Base-by-base conservation (phyloP, 2,113 vertebrate genomes). In the Eclectus roratus region DNA sequence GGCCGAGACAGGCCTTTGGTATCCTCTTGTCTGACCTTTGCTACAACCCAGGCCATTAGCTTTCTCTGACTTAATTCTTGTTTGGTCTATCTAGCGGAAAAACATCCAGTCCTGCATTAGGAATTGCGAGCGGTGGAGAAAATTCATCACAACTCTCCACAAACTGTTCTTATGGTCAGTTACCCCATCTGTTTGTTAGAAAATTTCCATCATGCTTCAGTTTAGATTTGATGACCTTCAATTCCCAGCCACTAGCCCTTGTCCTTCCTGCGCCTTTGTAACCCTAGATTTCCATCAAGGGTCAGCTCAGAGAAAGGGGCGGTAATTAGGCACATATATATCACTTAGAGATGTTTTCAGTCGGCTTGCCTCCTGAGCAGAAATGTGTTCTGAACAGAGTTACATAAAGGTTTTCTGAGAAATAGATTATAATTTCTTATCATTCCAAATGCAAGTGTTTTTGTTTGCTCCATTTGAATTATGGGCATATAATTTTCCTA, bases 41-140 rank as follows among this genome's bases (percentile, higher is more conserved):
- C 63, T 82, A 85, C 73, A 94, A 58, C 58, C 21, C n/a, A 88
- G 91, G 89, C 78, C 93, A 88, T 93, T 94, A 94, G 49, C 91
- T 95, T 91, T 89, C 84, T 93, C 74, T 82, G 81, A 87, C 41
- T 96, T 92, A 94, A 89, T 92, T 93, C 93, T 88, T 96, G 91
- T 96, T 96, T 96, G 93, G 93, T 95, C 94, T 95, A 35, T 92
- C 70, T 77, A 77, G 70, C 93, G 78, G 58, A 95, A 97, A 96
- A 95, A 95, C 84, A 95, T 85, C 87, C 89, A 89, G 53, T 85
- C 66, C 60, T 80, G 53, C 73, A 95, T 95, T 91, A 93, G 85
- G 89, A 91, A 94, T 88, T 79, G 63, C 0, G 0, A 93, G 74
- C 16, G 19, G 53, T 65, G 61, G 78, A 89, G 91, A 85, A 66